phyloP scores from a whole-genome alignment of 2,888 invertebrate genomes.

The Xiphydria camelus region DNA sequence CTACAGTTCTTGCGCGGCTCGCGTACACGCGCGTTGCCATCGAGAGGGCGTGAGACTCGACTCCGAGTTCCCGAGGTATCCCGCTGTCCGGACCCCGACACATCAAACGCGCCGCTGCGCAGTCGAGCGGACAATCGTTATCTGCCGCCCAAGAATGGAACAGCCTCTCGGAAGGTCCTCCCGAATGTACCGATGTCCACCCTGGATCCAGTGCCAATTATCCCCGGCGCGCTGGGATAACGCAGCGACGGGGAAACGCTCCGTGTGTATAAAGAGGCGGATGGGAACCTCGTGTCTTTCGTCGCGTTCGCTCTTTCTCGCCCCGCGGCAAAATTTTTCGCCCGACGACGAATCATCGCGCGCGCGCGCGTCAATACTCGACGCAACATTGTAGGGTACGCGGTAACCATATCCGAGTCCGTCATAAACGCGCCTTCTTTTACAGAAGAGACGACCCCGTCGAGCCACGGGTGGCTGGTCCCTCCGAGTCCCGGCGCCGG shows the following conservation, averaged over 20 bases:
- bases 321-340: too few relatives aligned
- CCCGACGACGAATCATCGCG: too few relatives aligned
- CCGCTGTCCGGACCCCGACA: constrained; percentile 13
- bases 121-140: constrained; percentile 49
- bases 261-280: too few relatives aligned
- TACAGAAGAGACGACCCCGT: constrained; percentile 28
- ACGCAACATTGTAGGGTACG: too few relatives aligned
- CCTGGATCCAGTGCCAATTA: constrained; percentile 33
- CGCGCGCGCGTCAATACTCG: too few relatives aligned
- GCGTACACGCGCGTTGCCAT: too few relatives aligned
- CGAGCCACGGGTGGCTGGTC: constrained; percentile 25
- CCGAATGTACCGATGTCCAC: constrained; percentile 17
- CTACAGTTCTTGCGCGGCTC: constrained; percentile 3
- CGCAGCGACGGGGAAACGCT: too few relatives aligned
- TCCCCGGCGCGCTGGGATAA: constrained; percentile 20
- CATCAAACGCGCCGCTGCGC: constrained; percentile 46
- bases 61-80: constrained; percentile 7
- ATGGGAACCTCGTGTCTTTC: neutral
- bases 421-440: too few relatives aligned
- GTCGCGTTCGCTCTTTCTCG: too few relatives aligned
- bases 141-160: constrained; percentile 32
- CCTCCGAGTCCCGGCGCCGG: constrained; percentile 45
- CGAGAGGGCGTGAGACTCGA: constrained; percentile 8
- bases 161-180: constrained; percentile 22
- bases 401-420: too few relatives aligned